Evolutionary conservation across 2,797 vertebrate species (phyloP).

Genomic region (Rhadinocentrus ornatus): DNA sequence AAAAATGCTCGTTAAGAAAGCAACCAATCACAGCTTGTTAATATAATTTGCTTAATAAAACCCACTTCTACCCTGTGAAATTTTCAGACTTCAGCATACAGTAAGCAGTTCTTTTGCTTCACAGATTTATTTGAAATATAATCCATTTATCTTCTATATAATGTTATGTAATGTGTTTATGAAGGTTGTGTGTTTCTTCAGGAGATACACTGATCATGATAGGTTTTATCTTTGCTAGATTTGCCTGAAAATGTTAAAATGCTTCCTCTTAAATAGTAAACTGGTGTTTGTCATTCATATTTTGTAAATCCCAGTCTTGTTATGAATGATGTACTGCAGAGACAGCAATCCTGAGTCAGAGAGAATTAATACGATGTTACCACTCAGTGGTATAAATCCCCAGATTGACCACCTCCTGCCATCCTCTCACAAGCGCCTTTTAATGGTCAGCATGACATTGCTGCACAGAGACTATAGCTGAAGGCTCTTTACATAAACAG

Average conservation of each 20-base stretch:
- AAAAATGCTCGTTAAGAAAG: not conserved
- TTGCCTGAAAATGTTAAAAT: slow-evolving; percentile 29
- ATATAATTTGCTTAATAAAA: not conserved
- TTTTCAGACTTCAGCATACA: not conserved
- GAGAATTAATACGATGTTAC: slow-evolving; percentile 74
- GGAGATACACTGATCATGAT: slow-evolving; percentile 38
- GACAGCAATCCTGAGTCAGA: slow-evolving; percentile 68
- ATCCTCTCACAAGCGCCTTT: slow-evolving; percentile 57
- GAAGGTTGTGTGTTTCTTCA: slow-evolving; percentile 13
- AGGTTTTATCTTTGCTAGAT: slow-evolving; percentile 33
- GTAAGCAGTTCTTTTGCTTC: not conserved
- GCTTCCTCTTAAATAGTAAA: slow-evolving; percentile 24
- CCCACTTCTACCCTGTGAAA: not conserved
- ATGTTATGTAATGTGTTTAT: not conserved
- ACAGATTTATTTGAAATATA: slow-evolving; percentile 9
- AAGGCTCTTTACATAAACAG: slow-evolving; percentile 18
- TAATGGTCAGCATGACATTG: slow-evolving; percentile 58
- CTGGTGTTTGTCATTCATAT: slow-evolving; percentile 56
- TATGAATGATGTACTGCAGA: slow-evolving; percentile 62
- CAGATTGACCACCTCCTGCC: slow-evolving; percentile 69
- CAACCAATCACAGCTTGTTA: not conserved
- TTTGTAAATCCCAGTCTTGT: slow-evolving; percentile 28
- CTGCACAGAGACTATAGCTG: slow-evolving; percentile 34
- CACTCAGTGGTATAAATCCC: slow-evolving; percentile 71
- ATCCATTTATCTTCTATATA: not conserved